Evolutionary conservation across 2,888 invertebrate genomes (phyloP), one percentile per base, ranked within the genome.

Genomic region (Meiosimyza decipiens): DNA sequence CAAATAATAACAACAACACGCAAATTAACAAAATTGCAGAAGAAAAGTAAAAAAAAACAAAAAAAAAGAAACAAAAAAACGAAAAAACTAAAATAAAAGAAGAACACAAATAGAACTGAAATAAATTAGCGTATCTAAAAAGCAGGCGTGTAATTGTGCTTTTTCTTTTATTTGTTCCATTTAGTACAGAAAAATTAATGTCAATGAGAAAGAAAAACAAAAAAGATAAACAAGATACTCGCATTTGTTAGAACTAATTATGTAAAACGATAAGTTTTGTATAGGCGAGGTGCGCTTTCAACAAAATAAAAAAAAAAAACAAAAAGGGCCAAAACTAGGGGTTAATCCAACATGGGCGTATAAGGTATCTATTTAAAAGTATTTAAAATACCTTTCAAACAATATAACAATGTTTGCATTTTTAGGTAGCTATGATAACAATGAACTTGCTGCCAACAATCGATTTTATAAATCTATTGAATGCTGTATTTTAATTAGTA

Each of bases 41-140:
- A 65, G 49, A 18, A 64, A 65, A 65, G 22, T 54, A 65, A 47
- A 47, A 28, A 65, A 65, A 51, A 65, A 49, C 28, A 15, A 51
- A 65, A 49, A 65, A 65, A 65, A 60, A 9, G 22, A 65, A 65
- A 47, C n/a, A 18, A 65, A 65, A 51, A 49, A 65, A 65, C 28
- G 22, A 15, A 60, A 60, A 60, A 60, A 33, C 22, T 40, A 60
- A 33, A 18, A 60, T 33, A 60, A 33, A 18, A 60, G 33, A 60
- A 33, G 7, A 60, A 28, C 15, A 33, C 22, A 60, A 60, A 60
- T 60, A 11, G 22, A 60, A 60, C 15, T n/a, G 18, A 65, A 65
- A 49, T 28, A 65, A 65, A 65, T 65, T 28, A 52, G 50, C n/a
- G 47, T 49, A 65, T 12, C n/a, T 50, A 50, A 50, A 57, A 57